phyloP scores from a whole-genome alignment of 1,140 invertebrate genomes.

The Papilio polyxenes region DNA sequence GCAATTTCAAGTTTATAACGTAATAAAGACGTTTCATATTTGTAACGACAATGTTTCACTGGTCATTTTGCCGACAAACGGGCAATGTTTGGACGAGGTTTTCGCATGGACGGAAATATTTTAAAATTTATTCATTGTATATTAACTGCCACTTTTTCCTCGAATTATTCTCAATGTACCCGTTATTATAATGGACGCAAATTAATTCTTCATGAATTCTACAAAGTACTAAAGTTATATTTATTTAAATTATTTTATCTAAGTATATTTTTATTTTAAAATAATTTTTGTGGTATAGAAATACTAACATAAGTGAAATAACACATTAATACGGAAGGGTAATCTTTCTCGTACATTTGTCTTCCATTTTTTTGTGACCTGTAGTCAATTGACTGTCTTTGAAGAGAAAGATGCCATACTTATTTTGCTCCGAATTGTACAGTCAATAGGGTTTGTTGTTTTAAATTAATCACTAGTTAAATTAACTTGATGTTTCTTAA shows the following conservation, averaged over 20 bases:
- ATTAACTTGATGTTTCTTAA: neutral
- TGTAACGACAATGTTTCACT: constrained; percentile 44
- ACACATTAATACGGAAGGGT: too few species aligned
- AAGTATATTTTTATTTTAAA: too few species aligned
- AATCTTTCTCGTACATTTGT: too few species aligned
- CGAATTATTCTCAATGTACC: neutral
- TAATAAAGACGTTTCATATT: constrained; percentile 49
- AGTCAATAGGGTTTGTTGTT: too few species aligned
- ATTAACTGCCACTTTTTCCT: constrained; percentile 1
- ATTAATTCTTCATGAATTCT: neutral
- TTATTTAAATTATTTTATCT: too few species aligned
- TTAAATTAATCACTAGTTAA: neutral
- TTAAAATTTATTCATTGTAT: constrained; percentile 19
- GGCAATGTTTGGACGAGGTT: constrained; percentile 15
- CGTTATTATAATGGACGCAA: neutral
- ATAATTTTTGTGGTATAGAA: too few species aligned
- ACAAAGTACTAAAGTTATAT: neutral
- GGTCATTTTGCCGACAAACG: constrained; percentile 33
- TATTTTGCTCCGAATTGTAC: too few species aligned
- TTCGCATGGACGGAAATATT: constrained; percentile 23
- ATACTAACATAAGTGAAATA: too few species aligned
- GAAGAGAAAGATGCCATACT: too few species aligned
- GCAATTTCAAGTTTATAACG: constrained; percentile 51
- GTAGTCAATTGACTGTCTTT: too few species aligned
- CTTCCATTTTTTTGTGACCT: too few species aligned